Base-by-base conservation (phyloP, 2,797 vertebrate genomes). In the Tympanoctomys barrerae region DNA sequence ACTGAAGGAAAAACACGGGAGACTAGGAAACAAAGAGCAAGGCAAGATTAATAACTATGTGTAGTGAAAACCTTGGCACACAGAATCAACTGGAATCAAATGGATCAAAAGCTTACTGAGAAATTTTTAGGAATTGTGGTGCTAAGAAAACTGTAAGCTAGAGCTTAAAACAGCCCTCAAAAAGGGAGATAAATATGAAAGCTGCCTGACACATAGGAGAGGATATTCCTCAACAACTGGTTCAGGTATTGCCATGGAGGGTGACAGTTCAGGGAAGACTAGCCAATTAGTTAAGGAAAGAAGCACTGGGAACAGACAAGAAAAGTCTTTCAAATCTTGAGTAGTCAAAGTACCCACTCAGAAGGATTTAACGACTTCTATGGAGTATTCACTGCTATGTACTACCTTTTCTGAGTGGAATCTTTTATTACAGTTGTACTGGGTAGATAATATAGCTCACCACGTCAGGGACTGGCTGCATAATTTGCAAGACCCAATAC, bases 21-120 rank as follows among this genome's bases (percentile, higher is more conserved):
- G 19, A n/a, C 21, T 46, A 57, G 28, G 42, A 82, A 95, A 94
- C 57, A 87, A 92, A 89, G 68, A 96, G 22, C 42, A 73, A 83
- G 24, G 19, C 62, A 93, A 92, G 52, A 71, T 88, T 71, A 87
- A 77, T 73, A 90, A 94, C 26, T 31, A 49, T 18, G 12, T 42
- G 16, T 68, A 49, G 7, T 57, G 61, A 82, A 92, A 91, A 68
- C 2, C 12, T 77, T 89, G 86, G 59, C n/a, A 64, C 57, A 11
- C 33, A 39, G 33, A 95, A 64, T 24, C 80, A 85, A 91, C 82
- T 92, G 14, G 68, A 83, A 96, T 28, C 39, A 90, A 93, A 94
- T 24, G 94, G 75, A 95, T 83, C n/a, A 87, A 79, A 80, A 80
- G 49, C 24, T 83, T 75, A 87, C 14, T 42, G 49, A 71, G 85